These are phyloP conservation scores for Athetis lepigone DNA, from an alignment of 2,888 invertebrate species.

Conservation along the genomic window DNA sequence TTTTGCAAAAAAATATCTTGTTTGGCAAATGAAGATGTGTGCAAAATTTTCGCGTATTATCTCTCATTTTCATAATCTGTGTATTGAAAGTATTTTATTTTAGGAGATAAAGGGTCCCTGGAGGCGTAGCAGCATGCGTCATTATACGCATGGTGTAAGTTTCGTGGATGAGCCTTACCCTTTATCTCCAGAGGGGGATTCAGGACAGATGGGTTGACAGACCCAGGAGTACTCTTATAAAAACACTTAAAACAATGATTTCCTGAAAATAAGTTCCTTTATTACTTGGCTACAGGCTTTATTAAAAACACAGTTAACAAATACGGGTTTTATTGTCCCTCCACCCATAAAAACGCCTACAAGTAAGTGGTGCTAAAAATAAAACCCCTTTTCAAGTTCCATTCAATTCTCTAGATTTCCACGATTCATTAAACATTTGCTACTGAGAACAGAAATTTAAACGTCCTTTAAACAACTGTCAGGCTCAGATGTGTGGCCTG, in stretches of 20 bases:
- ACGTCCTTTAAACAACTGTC: constrained; percentile 27
- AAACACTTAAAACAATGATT: neutral
- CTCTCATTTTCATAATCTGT: no score
- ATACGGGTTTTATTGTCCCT: neutral
- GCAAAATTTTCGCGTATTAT: no score
- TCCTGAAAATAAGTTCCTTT: neutral
- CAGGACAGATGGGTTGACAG: no score
- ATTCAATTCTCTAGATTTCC: neutral
- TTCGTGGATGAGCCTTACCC: no score
- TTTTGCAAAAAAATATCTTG: no score
- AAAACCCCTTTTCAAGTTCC: neutral
- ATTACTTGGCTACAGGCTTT: neutral
- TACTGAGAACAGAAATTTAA: constrained; percentile 14
- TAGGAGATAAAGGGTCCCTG: no score
- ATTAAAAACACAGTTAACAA: neutral
- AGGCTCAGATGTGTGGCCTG: constrained; percentile 11
- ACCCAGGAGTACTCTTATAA: no score
- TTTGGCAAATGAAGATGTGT: no score
- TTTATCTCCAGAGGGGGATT: no score
- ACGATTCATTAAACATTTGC: constrained; percentile 32
- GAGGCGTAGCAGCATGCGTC: no score
- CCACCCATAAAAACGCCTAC: neutral
- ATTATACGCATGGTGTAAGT: no score
- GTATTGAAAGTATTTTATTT: no score
- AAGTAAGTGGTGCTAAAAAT: constrained; percentile 6